A percentile compares a stretch with the other conserved stretches of the same genome.
Evolutionary conservation across 37 sponge, comb jelly and placozoan genomes (phyloP).

Genomic region (Halisarca cf. caerulea): DNA sequence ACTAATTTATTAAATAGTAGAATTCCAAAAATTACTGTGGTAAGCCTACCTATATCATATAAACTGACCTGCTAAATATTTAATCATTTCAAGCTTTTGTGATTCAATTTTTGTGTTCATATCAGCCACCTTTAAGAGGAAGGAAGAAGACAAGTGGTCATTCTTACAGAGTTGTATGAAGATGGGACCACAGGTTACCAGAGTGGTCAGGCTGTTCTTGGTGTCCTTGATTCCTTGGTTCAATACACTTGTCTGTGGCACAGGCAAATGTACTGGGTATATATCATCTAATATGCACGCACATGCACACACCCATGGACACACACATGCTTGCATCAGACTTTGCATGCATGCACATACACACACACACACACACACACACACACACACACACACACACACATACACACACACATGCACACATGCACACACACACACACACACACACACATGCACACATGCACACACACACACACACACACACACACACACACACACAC

Average conservation of each 20-base stretch:
- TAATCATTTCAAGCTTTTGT: conserved; percentile 77
- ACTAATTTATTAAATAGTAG: no score
- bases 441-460: background rate
- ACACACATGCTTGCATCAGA: no score
- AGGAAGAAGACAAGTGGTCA: no score
- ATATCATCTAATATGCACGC: no score
- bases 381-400: no score
- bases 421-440: background rate
- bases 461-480: background rate
- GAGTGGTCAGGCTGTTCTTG: conserved; percentile 64
- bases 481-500: background rate
- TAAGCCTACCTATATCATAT: no score
- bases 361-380: no score
- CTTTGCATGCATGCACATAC: no score
- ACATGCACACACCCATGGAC: no score
- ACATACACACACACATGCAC: background rate
- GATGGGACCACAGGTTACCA: no score
- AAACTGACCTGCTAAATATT: conserved; percentile 75
- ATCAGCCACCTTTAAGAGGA: conserved; percentile 59
- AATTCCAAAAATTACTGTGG: no score
- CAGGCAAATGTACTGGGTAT: background rate
- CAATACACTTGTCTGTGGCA: conserved; percentile 36
- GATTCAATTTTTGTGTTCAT: conserved; percentile 76
- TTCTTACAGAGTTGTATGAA: no score
- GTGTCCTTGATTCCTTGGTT: conserved; percentile 71